Percentiles rank a stretch among this genome's conserved stretches.
These are phyloP conservation scores for Papilio machaon DNA, from an alignment of 1,140 invertebrate species.

Conservation along the genomic window DNA sequence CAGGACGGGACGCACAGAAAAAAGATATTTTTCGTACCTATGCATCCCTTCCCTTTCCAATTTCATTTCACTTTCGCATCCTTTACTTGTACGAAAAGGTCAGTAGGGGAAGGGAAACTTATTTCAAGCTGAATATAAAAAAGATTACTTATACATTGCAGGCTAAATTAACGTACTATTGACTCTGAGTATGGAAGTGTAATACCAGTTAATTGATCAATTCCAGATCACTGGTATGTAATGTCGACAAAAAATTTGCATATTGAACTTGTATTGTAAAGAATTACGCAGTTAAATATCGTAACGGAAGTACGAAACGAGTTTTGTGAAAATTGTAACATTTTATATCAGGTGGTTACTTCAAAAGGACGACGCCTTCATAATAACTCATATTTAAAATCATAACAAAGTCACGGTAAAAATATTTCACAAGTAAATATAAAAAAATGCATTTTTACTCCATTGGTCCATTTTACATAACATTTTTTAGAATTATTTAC, in stretches of 20 bases:
- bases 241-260: not conserved
- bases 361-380: not conserved
- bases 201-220: not conserved
- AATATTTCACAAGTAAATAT: not conserved
- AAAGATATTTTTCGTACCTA: too few relatives aligned
- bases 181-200: too few relatives aligned
- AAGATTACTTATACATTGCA: too few relatives aligned
- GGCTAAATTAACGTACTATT: too few relatives aligned
- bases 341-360: not conserved
- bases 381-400: not conserved
- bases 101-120: too few relatives aligned
- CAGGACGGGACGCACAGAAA: too few relatives aligned
- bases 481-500: too few relatives aligned
- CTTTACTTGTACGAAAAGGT: too few relatives aligned
- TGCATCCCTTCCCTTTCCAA: too few relatives aligned
- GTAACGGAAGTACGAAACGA: not conserved
- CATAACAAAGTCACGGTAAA: not conserved
- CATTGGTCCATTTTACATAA: too few relatives aligned
- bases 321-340: not conserved
- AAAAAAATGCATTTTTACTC: not conserved
- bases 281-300: not conserved
- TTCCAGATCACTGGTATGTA: not conserved
- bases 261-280: conserved; percentile 4
- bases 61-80: too few relatives aligned
- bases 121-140: too few relatives aligned